phyloP scores from a whole-genome alignment of 2,113 vertebrate species.

The Zosterops hypoxanthus region DNA sequence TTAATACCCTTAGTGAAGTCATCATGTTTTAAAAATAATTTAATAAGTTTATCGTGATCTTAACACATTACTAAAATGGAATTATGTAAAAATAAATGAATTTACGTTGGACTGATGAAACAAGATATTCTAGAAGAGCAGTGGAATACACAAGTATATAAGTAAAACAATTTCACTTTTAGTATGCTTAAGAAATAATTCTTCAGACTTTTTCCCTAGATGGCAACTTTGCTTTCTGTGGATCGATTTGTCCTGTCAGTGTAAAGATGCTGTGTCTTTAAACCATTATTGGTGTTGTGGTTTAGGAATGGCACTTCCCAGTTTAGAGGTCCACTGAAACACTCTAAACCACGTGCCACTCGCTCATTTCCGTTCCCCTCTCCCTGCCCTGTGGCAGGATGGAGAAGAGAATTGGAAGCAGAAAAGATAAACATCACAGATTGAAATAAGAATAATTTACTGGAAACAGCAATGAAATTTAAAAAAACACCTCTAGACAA shows the following conservation, averaged over 20 bases:
- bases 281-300: neutral
- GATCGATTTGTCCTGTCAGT: neutral
- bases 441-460: neutral
- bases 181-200: neutral
- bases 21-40: neutral
- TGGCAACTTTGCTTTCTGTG: neutral
- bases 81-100: neutral
- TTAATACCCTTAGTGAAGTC: neutral
- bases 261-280: neutral
- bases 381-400: neutral
- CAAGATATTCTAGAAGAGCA: neutral
- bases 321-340: neutral
- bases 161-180: neutral
- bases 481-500: neutral
- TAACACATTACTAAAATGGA: neutral
- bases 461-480: neutral
- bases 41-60: neutral
- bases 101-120: neutral
- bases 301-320: neutral
- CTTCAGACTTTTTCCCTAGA: neutral
- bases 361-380: accelerated
- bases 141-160: neutral
- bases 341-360: neutral
- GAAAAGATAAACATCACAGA: neutral
- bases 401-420: neutral